Base-by-base conservation (phyloP, 2,797 vertebrate genomes). In the Epinephelus coioides region DNA sequence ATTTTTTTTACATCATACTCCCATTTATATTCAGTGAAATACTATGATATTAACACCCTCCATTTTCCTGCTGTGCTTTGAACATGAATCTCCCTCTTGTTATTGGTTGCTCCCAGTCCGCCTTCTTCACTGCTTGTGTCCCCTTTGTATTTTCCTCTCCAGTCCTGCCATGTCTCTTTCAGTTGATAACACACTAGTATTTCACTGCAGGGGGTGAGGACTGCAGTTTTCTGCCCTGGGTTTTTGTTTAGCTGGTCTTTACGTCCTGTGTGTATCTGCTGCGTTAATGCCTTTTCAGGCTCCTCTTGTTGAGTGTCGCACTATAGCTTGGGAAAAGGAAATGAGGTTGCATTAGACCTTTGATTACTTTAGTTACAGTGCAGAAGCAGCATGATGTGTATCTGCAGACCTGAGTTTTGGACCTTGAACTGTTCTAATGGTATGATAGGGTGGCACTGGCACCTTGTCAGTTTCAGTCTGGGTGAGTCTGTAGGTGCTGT, bases 191-290 rank as follows among this genome's bases (percentile, higher is more conserved):
- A 47, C 23, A 17, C 25, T 61, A 15, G 49, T 62, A 43, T 79
- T 81, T 79, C 61, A 74, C 74, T 64, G 74, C 74, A 75, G 65
- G 63, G 84, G 64, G 66, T 60, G 81, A 78, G 46, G 59, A 34
- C 55, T 62, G 80, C 80, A 80, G 53, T 61, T 70, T 69, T 79
- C 49, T 66, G 54, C 27, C 4, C 23, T 63, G 17, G 23, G 38
- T 75, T 56, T 67, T 78, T 82, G 64, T 84, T 69, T 57, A 68
- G 78, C 68, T 51, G 25, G 40, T 66, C 73, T 74, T 77, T 73
- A 70, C 66, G 68, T 80, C 56, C 66, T 59, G 14, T 38, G 23
- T 79, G 66, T 61, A 55, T 79, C 60, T 81, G 60, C 70, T 65
- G 54, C 1, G 11, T 64, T 54, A 34, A 77, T 64, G 38, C 40